Percentiles rank a stretch among this genome's conserved stretches.
Conservation (phyloP, 2,888 invertebrate genomes). For the Alentia gelatinosa region DNA sequence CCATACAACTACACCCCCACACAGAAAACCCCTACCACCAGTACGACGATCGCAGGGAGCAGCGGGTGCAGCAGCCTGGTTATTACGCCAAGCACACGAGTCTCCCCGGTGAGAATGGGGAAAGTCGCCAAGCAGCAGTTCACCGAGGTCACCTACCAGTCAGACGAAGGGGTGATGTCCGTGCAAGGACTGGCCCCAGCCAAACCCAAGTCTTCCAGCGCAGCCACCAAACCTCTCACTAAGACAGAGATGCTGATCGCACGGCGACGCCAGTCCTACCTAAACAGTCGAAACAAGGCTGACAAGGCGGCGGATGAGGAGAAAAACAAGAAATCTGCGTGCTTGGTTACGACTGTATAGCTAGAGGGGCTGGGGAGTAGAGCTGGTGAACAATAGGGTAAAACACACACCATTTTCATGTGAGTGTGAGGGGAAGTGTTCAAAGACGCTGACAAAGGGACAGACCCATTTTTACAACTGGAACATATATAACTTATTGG, state of each 20-base stretch:
- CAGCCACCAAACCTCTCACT: slow-evolving; percentile 66
- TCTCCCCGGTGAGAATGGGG: background rate
- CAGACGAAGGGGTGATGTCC: background rate
- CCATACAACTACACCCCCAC: slow-evolving; percentile 82
- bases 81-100: background rate
- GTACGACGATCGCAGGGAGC: background rate
- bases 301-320: slow-evolving; percentile 49
- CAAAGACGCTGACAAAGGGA: background rate
- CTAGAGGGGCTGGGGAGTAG: background rate
- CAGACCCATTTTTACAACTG: no score
- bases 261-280: slow-evolving; percentile 66
- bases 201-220: background rate
- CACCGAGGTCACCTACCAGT: background rate
- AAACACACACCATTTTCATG: background rate
- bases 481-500: background rate
- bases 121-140: background rate
- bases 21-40: background rate
- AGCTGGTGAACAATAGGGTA: slow-evolving; percentile 6
- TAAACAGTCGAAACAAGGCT: slow-evolving; percentile 56
- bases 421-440: background rate
- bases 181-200: slow-evolving; percentile 8
- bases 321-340: slow-evolving; percentile 40
- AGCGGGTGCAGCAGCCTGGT: background rate
- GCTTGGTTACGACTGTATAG: slow-evolving; percentile 62
- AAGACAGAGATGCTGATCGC: slow-evolving; percentile 79